These are phyloP conservation scores for Saimiri boliviensis DNA, from an alignment of 2,113 vertebrate genomes.

Conservation along the genomic window DNA sequence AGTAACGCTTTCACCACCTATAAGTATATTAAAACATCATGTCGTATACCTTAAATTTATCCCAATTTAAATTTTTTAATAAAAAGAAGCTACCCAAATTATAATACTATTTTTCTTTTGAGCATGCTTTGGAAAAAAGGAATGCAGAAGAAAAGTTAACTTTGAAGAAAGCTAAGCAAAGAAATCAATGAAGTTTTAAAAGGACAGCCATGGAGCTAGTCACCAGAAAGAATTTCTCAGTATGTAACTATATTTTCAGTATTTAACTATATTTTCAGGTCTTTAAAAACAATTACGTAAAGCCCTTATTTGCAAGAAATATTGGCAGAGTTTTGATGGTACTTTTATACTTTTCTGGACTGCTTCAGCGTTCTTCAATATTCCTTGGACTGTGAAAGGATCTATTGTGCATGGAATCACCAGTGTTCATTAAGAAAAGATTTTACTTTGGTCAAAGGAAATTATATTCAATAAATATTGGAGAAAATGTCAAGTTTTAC, in stretches of 20 bases:
- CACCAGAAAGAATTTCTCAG: not conserved
- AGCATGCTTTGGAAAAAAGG: not conserved
- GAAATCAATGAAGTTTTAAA: not conserved
- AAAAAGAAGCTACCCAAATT: not conserved
- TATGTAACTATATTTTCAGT: not conserved
- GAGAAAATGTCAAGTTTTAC: not conserved
- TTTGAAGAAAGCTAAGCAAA: not conserved
- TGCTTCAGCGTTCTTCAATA: not conserved
- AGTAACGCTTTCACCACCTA: not conserved
- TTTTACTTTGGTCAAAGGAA: constrained; percentile 21
- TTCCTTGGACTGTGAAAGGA: not conserved
- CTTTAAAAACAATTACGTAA: not conserved
- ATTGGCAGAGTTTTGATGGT: not conserved
- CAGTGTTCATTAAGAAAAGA: not conserved
- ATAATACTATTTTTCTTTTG: not conserved
- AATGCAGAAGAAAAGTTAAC: not conserved
- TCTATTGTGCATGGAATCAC: not conserved
- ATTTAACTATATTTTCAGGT: not conserved
- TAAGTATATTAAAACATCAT: not conserved
- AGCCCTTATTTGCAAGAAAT: not conserved
- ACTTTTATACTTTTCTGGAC: not conserved
- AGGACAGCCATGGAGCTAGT: not conserved
- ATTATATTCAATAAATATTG: not conserved
- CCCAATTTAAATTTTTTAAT: not conserved
- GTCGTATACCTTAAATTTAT: not conserved